Evolutionary conservation across 2,888 invertebrate genomes (phyloP), one percentile per base, ranked within the genome.

Genomic region (Lasioglossum zephyrum): DNA sequence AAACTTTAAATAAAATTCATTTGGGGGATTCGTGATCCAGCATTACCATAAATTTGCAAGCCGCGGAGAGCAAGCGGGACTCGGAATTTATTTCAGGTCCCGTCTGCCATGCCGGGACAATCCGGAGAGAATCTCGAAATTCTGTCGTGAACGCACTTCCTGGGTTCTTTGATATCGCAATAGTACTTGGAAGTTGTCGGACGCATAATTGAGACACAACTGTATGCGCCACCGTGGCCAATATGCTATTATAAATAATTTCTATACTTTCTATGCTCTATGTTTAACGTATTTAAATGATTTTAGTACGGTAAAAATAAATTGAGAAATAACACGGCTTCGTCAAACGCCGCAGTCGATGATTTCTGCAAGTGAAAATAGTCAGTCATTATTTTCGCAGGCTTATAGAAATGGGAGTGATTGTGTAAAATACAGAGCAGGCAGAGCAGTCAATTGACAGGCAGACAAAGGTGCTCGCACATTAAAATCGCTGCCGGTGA

Each of bases 1-100:
- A 92, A 93, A 93, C 92, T 93, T 93, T 93, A 93, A 93, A 93
- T 93, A 92, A 93, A 93, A 93, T 93, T 93, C 93, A 93, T 93
- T 93, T 92, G 92, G 88, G 91, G 89, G 92, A 93, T 92, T 92
- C 92, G 92, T 92, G 93, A 93, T 93, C 92, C 91, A 87, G 87
- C 82, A 93, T 93, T 93, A 93, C 92, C 93, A 93, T 93, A 93
- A 93, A 93, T 93, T 93, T 93, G 93, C 93, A 93, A 93, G 91
- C 90, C 89, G 85, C 90, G 90, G 63, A 60, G 60, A 60, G 60
- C 60, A 89, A 73, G 76, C 90, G 88, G 87, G 88, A 88, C 91
- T 92, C 88, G 90, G 90, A 92, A 93, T 92, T 92, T 92, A 93
- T 92, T 92, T 92, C 89, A 91, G 89, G 90, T 63, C 84, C 77